Evolutionary conservation across 2,797 vertebrate species (phyloP), one percentile per base, ranked within the genome.

Genomic region (Morus bassanus): DNA sequence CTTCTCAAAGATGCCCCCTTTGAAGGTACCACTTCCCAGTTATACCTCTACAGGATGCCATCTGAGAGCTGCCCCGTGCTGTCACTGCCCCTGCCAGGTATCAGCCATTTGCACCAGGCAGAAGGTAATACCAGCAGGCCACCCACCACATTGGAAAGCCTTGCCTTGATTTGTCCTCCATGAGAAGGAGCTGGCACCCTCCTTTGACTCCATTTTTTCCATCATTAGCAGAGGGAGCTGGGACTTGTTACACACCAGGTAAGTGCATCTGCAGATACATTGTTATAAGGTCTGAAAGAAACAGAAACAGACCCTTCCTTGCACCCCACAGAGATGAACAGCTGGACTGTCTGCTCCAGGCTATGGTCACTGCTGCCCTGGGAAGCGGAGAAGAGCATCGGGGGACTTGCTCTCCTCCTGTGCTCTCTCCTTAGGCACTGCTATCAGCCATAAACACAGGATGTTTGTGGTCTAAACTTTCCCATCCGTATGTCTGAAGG

Each of bases 401-500:
- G 27, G 12, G 53, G 60, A 50, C 41, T 46, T 35, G 37, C 11
- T 76, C 7, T 27, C 45, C 28, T 64, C 43, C 45, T 61, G 33
- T 24, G n/a, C 37, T 81, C 16, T 89, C 18, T 28, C 84, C 67
- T 24, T 24, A 43, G 86, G 48, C 50, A 23, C 39, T 60, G 37
- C 68, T 89, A 46, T 83, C 68, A 91, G 61, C 61, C 35, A 54
- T 54, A 75, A 88, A 57, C 61, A 86, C 18, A 48, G 65, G 70
- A 54, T 84, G 75, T 92, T 93, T 92, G 85, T 59, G 76, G 41
- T 59, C 60, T 91, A 57, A 91, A 88, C 75, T 73, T 85, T 63
- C 68, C 65, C n/a, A 54, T 63, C 70, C 53, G 72, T 56, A 12
- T 18, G 50, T 89, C 69, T 91, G 72, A 77, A 91, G 77, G 75